phyloP scores from a whole-genome alignment of 2,797 vertebrate genomes.

The Enteromius afrohamiltoni region DNA sequence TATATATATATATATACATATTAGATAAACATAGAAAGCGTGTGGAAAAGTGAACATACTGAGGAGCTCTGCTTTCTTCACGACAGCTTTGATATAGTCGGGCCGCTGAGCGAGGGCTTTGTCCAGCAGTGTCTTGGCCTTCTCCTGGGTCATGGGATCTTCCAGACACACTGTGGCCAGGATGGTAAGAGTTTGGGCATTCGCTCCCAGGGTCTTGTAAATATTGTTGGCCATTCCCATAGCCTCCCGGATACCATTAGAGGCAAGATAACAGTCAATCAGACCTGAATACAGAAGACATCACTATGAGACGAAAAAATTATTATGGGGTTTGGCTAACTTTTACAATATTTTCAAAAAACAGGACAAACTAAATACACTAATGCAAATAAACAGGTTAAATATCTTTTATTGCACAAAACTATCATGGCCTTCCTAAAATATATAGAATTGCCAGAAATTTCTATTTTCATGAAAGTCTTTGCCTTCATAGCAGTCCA shows the following conservation, averaged over 20 bases:
- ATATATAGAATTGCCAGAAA: neutral
- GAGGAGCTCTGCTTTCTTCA: slow-evolving; percentile 96
- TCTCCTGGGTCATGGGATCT: slow-evolving; percentile 96
- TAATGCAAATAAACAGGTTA: neutral
- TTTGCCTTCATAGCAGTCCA: slow-evolving; percentile 96
- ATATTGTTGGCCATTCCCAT: slow-evolving; percentile 99
- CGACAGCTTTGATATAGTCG: slow-evolving; percentile 97
- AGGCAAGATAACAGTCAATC: slow-evolving; percentile 96
- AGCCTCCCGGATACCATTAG: slow-evolving; percentile 95
- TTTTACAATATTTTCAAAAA: neutral
- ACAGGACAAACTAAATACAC: neutral
- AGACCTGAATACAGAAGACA: slow-evolving; percentile 78
- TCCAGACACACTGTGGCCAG: slow-evolving; percentile 96
- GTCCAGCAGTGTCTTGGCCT: slow-evolving; percentile 94
- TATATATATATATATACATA: no score
- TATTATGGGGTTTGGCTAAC: neutral
- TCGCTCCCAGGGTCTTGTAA: slow-evolving; percentile 96
- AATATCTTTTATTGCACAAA: neutral
- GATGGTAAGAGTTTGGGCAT: slow-evolving; percentile 95
- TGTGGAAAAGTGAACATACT: slow-evolving; percentile 75
- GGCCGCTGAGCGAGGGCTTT: slow-evolving; percentile 96
- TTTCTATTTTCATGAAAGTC: neutral
- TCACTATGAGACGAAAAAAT: neutral
- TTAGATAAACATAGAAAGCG: neutral
- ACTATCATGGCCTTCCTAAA: neutral